These are phyloP conservation scores for Anarrhichthys ocellatus DNA, from an alignment of 2,113 vertebrate genomes.

Conservation along the genomic window DNA sequence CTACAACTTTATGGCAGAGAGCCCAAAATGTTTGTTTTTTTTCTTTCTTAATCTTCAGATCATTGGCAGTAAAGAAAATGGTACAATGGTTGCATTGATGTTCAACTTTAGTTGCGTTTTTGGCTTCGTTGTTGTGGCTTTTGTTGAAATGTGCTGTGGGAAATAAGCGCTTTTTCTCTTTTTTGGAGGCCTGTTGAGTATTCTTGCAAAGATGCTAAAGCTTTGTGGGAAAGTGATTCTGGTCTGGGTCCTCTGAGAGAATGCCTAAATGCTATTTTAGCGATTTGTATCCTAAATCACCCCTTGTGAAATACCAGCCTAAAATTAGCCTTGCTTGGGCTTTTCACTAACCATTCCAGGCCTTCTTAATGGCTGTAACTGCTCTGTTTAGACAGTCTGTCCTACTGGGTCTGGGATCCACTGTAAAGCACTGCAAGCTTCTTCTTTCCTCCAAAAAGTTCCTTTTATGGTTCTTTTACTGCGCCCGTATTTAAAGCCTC, in stretches of 20 bases:
- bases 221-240: slow-evolving; percentile 79
- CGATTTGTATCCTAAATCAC: slow-evolving; percentile 74
- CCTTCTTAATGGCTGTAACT: slow-evolving; percentile 72
- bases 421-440: slow-evolving; percentile 54
- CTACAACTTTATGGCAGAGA: background rate
- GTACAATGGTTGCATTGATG: background rate
- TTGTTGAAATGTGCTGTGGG: slow-evolving; percentile 12
- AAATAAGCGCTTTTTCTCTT: slow-evolving; percentile 14
- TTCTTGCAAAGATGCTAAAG: slow-evolving; percentile 43
- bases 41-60: background rate
- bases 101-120: background rate
- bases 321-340: slow-evolving; percentile 77
- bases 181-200: slow-evolving; percentile 20
- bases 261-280: slow-evolving; percentile 72
- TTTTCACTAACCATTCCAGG: slow-evolving; percentile 66
- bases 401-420: slow-evolving; percentile 70
- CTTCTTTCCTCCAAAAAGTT: slow-evolving; percentile 67
- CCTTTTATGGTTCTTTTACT: slow-evolving; percentile 79
- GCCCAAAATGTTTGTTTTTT: background rate
- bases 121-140: background rate
- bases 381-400: slow-evolving; percentile 76
- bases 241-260: slow-evolving; percentile 77
- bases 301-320: slow-evolving; percentile 78
- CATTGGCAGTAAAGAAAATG: background rate
- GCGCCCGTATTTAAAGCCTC: slow-evolving; percentile 64